Conservation (phyloP, 2,888 invertebrate genomes). For the Drosophila diplacantha region DNA sequence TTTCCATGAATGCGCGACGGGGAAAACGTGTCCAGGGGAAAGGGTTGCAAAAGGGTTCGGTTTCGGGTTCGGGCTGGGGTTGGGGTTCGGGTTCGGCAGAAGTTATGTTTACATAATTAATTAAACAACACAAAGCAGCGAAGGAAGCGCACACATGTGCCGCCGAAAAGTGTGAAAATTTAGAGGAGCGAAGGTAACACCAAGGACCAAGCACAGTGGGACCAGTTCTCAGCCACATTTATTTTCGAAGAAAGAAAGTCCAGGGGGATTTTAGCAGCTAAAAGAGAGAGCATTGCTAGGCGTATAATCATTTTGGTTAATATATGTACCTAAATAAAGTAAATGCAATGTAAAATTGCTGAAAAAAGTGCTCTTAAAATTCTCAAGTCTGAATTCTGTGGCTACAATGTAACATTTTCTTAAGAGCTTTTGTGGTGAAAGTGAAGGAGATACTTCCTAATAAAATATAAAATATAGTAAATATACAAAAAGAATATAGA, state of each 20-base stretch:
- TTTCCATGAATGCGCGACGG: constrained; percentile 72
- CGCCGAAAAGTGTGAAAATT: constrained; percentile 23
- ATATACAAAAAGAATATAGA: too few relatives aligned
- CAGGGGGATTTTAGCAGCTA: neutral
- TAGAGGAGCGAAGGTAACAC: constrained; percentile 12
- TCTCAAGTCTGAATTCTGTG: neutral
- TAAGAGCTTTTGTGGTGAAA: neutral
- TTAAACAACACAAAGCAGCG: constrained; percentile 67
- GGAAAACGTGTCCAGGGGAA: constrained; percentile 48
- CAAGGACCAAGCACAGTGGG: constrained; percentile 20
- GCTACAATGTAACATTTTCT: neutral
- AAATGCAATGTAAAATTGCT: neutral
- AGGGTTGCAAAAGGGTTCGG: constrained; percentile 47
- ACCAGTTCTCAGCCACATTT: neutral
- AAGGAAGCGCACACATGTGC: constrained; percentile 46
- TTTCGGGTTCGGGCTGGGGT: constrained; percentile 3
- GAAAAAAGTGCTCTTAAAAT: neutral
- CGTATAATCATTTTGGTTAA: neutral
- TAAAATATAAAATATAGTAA: neutral
- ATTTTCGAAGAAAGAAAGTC: too few relatives aligned
- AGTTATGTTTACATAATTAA: constrained; percentile 63
- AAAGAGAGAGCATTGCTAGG: neutral
- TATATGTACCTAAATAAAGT: neutral
- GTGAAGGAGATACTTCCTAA: neutral
- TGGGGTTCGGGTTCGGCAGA: constrained; percentile 45